Conservation (phyloP, 2,888 invertebrate species). For the Tenthredo notha region DNA sequence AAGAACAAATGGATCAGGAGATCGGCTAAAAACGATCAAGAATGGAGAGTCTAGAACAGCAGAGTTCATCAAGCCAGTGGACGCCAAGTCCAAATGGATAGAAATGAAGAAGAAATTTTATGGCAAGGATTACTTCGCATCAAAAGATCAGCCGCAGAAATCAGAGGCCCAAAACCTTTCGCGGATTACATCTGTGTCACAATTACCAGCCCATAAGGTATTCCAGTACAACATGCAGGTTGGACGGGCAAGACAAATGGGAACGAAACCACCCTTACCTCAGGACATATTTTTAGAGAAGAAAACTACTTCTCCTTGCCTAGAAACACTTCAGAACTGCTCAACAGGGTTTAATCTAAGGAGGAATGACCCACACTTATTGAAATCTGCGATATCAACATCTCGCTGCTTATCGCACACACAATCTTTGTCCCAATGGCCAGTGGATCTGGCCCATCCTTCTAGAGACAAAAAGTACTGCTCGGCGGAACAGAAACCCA, state of each 20-base stretch:
- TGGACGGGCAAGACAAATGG: conserved; percentile 43
- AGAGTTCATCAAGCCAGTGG: conserved; percentile 32
- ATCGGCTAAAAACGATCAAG: not conserved
- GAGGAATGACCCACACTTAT: not conserved
- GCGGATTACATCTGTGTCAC: not conserved
- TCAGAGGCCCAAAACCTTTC: not conserved
- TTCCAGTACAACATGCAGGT: conserved; percentile 45
- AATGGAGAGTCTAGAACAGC: not conserved
- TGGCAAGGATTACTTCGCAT: conserved; percentile 9
- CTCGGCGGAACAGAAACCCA: not conserved
- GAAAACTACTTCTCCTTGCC: conserved; percentile 2
- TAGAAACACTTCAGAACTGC: not conserved
- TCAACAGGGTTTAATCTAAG: not conserved
- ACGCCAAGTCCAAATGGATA: conserved; percentile 46
- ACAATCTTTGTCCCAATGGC: conserved; percentile 40
- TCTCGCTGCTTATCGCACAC: conserved; percentile 27
- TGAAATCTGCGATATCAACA: not conserved
- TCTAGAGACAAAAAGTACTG: not conserved
- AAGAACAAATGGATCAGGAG: not conserved
- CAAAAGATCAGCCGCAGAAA: conserved; percentile 23
- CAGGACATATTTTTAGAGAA: conserved; percentile 7
- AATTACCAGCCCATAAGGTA: conserved; percentile 34
- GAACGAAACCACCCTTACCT: not conserved
- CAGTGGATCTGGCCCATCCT: not conserved
- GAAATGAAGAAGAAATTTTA: conserved; percentile 52